Base-by-base conservation (phyloP, 2,797 vertebrate species). In the Emys orbicularis region DNA sequence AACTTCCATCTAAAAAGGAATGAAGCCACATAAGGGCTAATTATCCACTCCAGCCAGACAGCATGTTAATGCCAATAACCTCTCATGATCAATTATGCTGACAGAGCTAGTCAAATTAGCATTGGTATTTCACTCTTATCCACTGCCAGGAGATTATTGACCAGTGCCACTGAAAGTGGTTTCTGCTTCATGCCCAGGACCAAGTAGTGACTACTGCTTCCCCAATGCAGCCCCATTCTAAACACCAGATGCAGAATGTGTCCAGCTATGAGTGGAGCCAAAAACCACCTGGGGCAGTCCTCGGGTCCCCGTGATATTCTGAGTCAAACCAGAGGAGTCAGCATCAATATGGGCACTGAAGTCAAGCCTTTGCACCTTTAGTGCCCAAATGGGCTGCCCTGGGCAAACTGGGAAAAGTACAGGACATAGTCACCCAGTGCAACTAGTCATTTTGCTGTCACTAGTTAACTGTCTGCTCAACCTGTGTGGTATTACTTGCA, bases 161-260 rank as follows among this genome's bases (percentile, higher is more conserved):
- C 12, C 27, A 29, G 15, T 31, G 8, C 27, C 15, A 47, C 44
- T 76, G 44, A 76, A 29, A 9, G n/a, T 79, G 29, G 44, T 29
- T 92, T 86, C 87, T 90, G 50, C 87, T 50, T 29, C 87, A 82
- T 34, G 56, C 27, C 37, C 5, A 52, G 47, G 90, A 76, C 27
- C 29, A 65, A 16, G 15, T 53, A 84, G 41, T 94, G 94, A 96
- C 96, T 93, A 92, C 2, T 80, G 90, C 53, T 19, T 92, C 74
- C 41, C 44, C 13, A 77, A 8, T 79, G 83, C 74, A 9, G 84
- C 85, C n/a, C 54, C 87, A 85, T 61, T 47, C 93, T 87, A 59
- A 83, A 91, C 44, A 86, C 18, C 74, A 87, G n/a, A 41, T 77
- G 16, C 27, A 52, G n/a, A 12, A 47, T 41, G 37, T 59, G 8